These are phyloP conservation scores for Dufourea novaeangliae DNA, from an alignment of 1,140 invertebrate genomes.

Conservation along the genomic window DNA sequence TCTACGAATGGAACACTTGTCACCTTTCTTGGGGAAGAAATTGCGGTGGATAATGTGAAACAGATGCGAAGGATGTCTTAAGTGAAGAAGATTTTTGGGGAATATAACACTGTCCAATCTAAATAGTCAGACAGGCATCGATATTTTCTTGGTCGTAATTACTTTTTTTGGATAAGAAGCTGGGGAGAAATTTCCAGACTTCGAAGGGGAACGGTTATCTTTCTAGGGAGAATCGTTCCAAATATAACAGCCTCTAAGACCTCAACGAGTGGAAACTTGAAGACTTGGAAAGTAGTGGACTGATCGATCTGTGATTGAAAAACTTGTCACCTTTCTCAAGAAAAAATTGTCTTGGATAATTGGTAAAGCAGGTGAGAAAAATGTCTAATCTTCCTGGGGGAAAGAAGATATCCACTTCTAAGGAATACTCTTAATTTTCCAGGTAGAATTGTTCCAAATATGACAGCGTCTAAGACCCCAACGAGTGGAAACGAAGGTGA, in stretches of 20 bases:
- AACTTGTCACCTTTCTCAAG: too few relatives aligned
- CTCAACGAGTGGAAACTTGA: neutral
- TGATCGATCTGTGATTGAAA: too few relatives aligned
- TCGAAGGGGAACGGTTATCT: neutral
- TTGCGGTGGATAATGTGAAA: neutral
- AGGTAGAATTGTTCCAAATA: neutral
- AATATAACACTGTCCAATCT: too few relatives aligned
- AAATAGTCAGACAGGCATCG: too few relatives aligned
- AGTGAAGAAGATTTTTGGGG: too few relatives aligned
- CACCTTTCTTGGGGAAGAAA: neutral
- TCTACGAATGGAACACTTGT: neutral
- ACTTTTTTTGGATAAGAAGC: too few relatives aligned
- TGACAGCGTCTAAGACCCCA: neutral
- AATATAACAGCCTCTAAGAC: neutral
- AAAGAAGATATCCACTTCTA: neutral
- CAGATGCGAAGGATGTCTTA: too few relatives aligned
- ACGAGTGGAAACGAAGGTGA: neutral
- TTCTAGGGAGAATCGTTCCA: neutral
- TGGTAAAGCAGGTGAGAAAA: too few relatives aligned
- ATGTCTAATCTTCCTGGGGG: neutral
- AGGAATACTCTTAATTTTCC: neutral
- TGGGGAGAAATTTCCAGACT: neutral
- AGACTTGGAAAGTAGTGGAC: neutral
- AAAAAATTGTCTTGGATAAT: too few relatives aligned
- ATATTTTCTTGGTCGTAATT: too few relatives aligned